Percentiles rank a stretch among this genome's conserved stretches.
phyloP scores from a whole-genome alignment of 2,113 vertebrate genomes.

The Megaceryle torquata region DNA sequence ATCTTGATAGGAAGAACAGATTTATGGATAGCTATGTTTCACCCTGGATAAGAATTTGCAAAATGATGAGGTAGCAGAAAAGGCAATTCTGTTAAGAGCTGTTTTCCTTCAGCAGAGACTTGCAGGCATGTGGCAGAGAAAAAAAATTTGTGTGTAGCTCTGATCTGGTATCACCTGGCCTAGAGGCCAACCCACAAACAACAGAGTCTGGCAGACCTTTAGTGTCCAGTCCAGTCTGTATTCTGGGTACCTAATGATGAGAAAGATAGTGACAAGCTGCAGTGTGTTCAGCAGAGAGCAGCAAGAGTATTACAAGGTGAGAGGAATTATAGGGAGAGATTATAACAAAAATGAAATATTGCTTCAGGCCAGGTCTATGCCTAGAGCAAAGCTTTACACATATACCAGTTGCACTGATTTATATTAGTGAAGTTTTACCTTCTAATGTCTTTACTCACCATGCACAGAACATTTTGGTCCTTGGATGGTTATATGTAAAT shows the following conservation, averaged over 20 bases:
- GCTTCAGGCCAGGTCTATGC: neutral
- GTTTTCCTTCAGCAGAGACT: neutral
- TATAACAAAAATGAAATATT: slow-evolving; percentile 3
- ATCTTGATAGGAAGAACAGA: neutral
- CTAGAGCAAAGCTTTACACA: neutral
- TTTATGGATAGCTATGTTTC: neutral
- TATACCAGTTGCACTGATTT: neutral
- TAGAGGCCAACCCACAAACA: neutral
- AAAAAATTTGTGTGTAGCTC: neutral
- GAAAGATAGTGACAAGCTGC: neutral
- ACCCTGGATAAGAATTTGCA: neutral
- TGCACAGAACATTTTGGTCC: neutral
- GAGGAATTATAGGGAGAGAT: neutral
- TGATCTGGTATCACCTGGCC: neutral
- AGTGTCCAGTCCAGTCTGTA: neutral
- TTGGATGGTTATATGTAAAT: neutral
- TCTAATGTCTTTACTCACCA: neutral
- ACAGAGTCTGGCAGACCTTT: neutral
- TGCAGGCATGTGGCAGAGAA: neutral
- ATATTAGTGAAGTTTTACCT: neutral
- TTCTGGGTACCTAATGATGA: neutral
- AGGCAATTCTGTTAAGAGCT: neutral
- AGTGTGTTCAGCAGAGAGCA: neutral
- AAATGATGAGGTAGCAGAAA: neutral
- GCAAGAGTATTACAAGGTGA: neutral